These are phyloP conservation scores for Archilochus colubris DNA, from an alignment of 2,113 vertebrate species.

Conservation along the genomic window DNA sequence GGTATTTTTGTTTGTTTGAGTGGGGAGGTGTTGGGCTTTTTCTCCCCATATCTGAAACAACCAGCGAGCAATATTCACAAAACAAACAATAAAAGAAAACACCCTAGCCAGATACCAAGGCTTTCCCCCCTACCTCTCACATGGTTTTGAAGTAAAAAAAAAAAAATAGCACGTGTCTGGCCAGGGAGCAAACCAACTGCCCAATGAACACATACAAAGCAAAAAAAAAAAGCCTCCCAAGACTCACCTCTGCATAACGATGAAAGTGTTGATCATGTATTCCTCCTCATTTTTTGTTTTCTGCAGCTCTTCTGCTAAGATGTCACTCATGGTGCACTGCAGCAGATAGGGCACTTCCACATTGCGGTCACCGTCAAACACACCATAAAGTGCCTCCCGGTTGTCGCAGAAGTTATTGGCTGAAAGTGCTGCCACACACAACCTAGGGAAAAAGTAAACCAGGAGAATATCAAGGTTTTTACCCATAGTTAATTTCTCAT, in stretches of 20 bases:
- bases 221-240: background rate
- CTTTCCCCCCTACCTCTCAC: rapidly evolving
- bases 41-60: background rate
- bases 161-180: background rate
- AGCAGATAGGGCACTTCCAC: conserved; percentile 95
- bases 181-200: background rate
- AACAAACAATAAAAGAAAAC: background rate
- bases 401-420: conserved; percentile 94
- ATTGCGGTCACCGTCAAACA: conserved; percentile 96
- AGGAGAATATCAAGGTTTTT: background rate
- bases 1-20: background rate
- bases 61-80: background rate
- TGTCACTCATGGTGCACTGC: conserved; percentile 98
- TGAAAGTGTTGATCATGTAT: conserved; percentile 97
- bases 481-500: background rate
- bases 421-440: conserved; percentile 94
- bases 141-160: background rate
- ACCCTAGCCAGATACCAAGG: background rate
- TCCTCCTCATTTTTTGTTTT: conserved; percentile 94
- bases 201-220: background rate
- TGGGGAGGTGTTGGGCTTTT: background rate
- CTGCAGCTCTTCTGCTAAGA: conserved; percentile 94
- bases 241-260: conserved; percentile 93
- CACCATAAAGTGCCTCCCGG: conserved; percentile 93
- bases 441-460: conserved; percentile 66